Conservation (phyloP, 2,113 vertebrate species). For the Caracal caracal region DNA sequence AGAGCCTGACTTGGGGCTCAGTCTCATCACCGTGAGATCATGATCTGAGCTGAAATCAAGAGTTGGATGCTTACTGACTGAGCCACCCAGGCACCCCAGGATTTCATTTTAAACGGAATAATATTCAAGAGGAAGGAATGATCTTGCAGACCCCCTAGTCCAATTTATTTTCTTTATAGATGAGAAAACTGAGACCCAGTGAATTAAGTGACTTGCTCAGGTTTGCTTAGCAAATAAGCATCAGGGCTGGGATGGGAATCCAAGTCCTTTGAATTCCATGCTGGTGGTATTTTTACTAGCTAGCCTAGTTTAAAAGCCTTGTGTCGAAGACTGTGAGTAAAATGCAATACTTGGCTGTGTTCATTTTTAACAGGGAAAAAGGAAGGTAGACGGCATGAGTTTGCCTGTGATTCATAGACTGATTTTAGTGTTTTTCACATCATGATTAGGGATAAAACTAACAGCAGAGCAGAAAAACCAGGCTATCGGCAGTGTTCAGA, state of each 20-base stretch:
- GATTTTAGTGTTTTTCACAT: not conserved
- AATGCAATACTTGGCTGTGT: not conserved
- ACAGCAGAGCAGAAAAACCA: not conserved
- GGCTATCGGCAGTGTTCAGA: not conserved
- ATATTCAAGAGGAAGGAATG: not conserved
- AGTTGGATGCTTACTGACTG: too few species aligned
- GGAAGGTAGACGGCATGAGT: not conserved
- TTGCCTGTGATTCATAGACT: not conserved
- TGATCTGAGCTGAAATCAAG: too few species aligned
- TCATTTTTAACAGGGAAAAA: not conserved
- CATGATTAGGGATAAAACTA: not conserved
- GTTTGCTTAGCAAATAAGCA: not conserved
- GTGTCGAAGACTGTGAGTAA: not conserved
- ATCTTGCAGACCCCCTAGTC: not conserved
- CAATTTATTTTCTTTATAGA: not conserved
- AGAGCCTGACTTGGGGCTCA: too few species aligned
- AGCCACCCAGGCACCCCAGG: too few species aligned
- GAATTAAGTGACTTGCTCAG: not conserved
- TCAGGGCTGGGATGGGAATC: not conserved
- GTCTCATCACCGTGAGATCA: too few species aligned
- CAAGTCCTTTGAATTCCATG: not conserved
- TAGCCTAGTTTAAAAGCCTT: not conserved
- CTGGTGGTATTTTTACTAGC: not conserved
- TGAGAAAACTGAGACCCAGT: not conserved
- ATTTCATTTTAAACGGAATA: slow-evolving; percentile 9